Percentiles rank a stretch among this genome's conserved stretches.
Conservation (phyloP, 2,113 vertebrate genomes). For the Aythya baeri region DNA sequence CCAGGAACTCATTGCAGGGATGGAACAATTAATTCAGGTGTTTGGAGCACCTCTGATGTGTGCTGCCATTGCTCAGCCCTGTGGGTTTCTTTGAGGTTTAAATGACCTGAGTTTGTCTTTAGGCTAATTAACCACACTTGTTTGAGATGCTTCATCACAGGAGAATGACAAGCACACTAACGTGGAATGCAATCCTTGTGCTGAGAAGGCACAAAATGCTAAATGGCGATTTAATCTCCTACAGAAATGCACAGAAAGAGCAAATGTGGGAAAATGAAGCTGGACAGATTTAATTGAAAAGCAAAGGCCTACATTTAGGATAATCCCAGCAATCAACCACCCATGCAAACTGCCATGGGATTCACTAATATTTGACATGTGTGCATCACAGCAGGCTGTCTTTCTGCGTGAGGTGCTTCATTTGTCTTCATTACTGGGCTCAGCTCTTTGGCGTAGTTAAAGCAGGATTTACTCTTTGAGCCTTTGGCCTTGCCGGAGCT, state of each 20-base stretch:
- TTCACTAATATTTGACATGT: background rate
- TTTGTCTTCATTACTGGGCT: background rate
- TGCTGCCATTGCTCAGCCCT: background rate
- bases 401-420: background rate
- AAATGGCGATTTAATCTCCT: background rate
- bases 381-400: background rate
- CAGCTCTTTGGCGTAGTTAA: background rate
- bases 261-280: background rate
- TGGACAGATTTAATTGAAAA: background rate
- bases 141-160: background rate
- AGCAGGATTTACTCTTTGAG: background rate
- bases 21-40: background rate
- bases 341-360: fast-evolving
- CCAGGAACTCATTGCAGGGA: background rate
- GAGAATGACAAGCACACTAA: background rate
- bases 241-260: background rate
- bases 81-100: background rate
- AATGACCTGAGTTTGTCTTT: background rate
- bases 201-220: background rate
- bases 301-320: background rate
- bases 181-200: background rate
- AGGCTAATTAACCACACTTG: background rate
- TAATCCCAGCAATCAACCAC: background rate
- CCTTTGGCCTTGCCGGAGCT: background rate
- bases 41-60: background rate